These are phyloP conservation scores for Noctua comes DNA, from an alignment of 2,888 invertebrate species.

Conservation along the genomic window DNA sequence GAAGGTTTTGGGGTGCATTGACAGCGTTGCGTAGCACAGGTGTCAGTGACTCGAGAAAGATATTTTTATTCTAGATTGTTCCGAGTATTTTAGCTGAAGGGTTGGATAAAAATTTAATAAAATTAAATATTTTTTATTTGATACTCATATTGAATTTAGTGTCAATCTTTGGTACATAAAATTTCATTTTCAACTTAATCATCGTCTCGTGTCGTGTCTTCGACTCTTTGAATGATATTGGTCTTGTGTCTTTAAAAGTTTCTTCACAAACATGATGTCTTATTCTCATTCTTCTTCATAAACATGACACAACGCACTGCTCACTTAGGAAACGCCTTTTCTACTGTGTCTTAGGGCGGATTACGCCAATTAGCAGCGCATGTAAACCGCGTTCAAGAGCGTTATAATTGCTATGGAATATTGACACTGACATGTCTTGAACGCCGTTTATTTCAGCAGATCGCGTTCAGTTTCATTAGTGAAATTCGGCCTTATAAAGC, in stretches of 20 bases:
- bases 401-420: neutral
- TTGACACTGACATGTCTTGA: neutral
- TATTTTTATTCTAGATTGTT: neutral
- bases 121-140: neutral
- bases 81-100: neutral
- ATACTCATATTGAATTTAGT: neutral
- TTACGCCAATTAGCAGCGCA: neutral
- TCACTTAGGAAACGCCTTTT: neutral
- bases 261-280: too few relatives aligned
- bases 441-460: neutral
- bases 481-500: neutral
- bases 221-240: neutral
- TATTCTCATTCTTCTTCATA: too few relatives aligned
- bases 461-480: neutral
- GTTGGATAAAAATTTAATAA: neutral
- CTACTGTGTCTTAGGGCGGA: neutral
- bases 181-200: neutral
- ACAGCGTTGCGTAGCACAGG: conserved; percentile 62
- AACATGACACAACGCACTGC: neutral
- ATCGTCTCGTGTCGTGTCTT: neutral
- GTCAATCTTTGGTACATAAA: neutral
- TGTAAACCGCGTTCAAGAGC: neutral
- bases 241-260: neutral
- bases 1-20: conserved; percentile 60
- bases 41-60: neutral